Percentiles rank a stretch among this genome's conserved stretches.
Conservation (phyloP, 2,888 invertebrate genomes). For the Ganaspis brasiliensis region DNA sequence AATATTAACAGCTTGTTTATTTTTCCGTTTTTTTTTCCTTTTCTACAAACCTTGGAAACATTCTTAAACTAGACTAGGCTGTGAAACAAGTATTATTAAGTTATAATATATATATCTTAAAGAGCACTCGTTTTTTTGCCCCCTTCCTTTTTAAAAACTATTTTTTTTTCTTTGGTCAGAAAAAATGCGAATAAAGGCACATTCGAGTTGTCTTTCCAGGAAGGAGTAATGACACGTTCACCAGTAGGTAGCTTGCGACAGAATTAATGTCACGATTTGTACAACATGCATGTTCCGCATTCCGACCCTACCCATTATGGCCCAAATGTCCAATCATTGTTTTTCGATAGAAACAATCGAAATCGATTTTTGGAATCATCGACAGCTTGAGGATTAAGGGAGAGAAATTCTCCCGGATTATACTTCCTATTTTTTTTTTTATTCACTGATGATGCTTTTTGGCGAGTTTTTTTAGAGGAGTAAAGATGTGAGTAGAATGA, state of each 20-base stretch:
- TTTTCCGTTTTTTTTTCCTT: background rate
- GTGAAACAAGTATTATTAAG: background rate
- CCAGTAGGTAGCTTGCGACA: slow-evolving; percentile 50
- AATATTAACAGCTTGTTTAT: background rate
- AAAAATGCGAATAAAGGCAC: slow-evolving; percentile 24
- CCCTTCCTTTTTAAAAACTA: background rate
- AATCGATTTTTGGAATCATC: slow-evolving; percentile 8
- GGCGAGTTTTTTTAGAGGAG: background rate
- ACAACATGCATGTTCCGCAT: slow-evolving; percentile 49
- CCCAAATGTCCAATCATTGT: slow-evolving; percentile 22
- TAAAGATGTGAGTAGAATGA: background rate
- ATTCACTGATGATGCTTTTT: background rate
- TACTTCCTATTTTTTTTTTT: background rate
- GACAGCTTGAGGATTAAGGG: background rate
- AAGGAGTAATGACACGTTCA: slow-evolving; percentile 44
- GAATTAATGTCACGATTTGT: slow-evolving; percentile 50
- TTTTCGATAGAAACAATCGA: slow-evolving; percentile 3
- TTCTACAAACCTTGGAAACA: background rate
- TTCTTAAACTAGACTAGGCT: background rate
- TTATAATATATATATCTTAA: slow-evolving; percentile 4
- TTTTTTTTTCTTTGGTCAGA: slow-evolving; percentile 24
- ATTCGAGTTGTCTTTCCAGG: slow-evolving; percentile 25
- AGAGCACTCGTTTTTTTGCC: background rate
- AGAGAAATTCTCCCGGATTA: background rate
- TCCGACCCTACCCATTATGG: slow-evolving; percentile 39